Evolutionary conservation across 2,888 invertebrate genomes (phyloP), one percentile per base, ranked within the genome.

Genomic region (Aproaerema taeniolella): DNA sequence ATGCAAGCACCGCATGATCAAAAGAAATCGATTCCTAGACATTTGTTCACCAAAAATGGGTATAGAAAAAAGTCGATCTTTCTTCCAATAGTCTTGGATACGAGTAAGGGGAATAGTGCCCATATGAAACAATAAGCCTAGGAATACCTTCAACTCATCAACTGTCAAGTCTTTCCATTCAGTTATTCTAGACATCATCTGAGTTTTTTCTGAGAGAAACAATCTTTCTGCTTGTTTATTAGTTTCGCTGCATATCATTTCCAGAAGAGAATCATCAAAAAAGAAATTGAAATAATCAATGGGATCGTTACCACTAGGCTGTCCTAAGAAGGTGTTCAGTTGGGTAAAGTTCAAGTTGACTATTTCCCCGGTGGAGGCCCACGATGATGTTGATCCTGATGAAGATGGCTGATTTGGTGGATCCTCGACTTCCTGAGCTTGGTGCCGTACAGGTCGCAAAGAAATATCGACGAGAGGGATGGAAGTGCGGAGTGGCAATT

Each of bases 91-190:
- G 37, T 57, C 50, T 16, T 47, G 25, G 1, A 55, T 5, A 5
- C 47, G 43, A 26, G 9, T 37, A 1, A 60, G 14, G 14, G 16
- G 20, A 4, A 56, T 48, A 11, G 46, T 46, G 0, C 55, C 55
- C 53, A 52, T 55, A 24, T 56, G 55, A 7, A 57, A 53, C 13
- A 57, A 25, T 50, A 61, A 53, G 50, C 47, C 43, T 45, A 54
- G 50, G 46, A 43, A 47, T 41, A 56, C 47, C 50, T 52, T 46
- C 24, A 38, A 9, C 10, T 38, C 38, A 45, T 49, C 49, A 38
- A 46, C 39, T 5, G 13, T 8, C 1, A 10, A n/a, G 8, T 31
- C 31, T 31, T 9, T 31, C 31, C 31, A 31, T 10, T 10, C 2
- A 15, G 13, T 13, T 5, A 31, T 31, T 13, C 31, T 10, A 29